phyloP scores from a whole-genome alignment of 2,888 invertebrate genomes.

The Eilema depressum region DNA sequence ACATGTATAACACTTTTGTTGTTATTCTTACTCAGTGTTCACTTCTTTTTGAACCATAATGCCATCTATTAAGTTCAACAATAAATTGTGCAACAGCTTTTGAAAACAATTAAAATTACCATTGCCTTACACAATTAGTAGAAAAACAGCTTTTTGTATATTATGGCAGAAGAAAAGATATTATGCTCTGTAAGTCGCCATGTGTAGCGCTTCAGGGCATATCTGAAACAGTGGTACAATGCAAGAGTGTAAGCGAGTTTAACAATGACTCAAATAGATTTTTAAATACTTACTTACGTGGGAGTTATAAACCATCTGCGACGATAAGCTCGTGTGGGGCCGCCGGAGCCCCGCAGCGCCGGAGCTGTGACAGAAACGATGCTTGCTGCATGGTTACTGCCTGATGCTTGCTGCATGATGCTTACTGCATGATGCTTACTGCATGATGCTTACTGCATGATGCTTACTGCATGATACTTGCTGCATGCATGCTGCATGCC shows the following conservation, averaged over 20 bases:
- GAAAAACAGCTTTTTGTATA: conserved; percentile 39
- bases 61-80: conserved; percentile 1
- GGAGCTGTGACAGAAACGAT: too few relatives aligned
- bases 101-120: conserved; percentile 27
- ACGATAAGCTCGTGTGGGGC: too few relatives aligned
- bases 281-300: too few relatives aligned
- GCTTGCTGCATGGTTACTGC: too few relatives aligned
- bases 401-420: too few relatives aligned
- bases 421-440: too few relatives aligned
- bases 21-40: background rate
- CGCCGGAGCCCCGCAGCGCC: too few relatives aligned
- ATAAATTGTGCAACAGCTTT: conserved; percentile 3
- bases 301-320: too few relatives aligned
- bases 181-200: conserved; percentile 60
- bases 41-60: background rate
- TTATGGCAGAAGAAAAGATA: conserved; percentile 46
- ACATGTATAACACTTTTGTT: background rate
- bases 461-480: too few relatives aligned
- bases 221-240: conserved; percentile 41
- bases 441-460: too few relatives aligned
- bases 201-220: conserved; percentile 75
- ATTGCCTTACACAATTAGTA: conserved; percentile 43
- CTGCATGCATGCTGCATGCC: too few relatives aligned
- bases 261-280: too few relatives aligned
- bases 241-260: conserved; percentile 32